Base-by-base conservation (phyloP, 2,113 vertebrate genomes). In the Centrocercus urophasianus region DNA sequence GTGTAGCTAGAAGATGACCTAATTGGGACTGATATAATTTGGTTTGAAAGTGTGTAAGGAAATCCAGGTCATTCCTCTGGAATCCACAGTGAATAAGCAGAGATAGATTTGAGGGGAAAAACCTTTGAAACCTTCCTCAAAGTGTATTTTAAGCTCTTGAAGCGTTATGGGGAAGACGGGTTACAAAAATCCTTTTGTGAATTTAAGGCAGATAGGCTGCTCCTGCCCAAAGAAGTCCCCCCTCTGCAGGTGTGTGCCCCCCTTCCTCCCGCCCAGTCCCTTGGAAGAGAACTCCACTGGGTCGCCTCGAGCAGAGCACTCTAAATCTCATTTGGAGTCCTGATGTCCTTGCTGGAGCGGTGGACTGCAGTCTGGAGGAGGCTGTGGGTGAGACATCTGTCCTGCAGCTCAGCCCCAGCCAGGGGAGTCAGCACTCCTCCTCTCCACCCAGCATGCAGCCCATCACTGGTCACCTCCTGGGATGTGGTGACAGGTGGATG, bases 11-110 rank as follows among this genome's bases (percentile, higher is more conserved):
- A 77, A 96, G 77, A 85, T 59, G 91, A 96, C 90, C 97, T 97
- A 96, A 98, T 97, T 97, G 96, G 95, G 93, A 89, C 96, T 69
- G 89, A 96, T 97, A 97, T 86, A 96, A 96, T 97, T 97, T 97
- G 86, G 89, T 94, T 97, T 97, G 87, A 96, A 93, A 93, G 79
- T 90, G 92, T 97, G 98, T 89, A 93, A 96, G 97, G 94, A 98
- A 97, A 97, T 97, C 96, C 97, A 96, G 96, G 97, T 96, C 96
- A 97, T 96, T 93, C 89, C 93, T 97, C 96, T 97, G 95, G 97
- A 96, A 97, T 95, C 95, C 67, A 93, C 79, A 21, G 96, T 95
- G 94, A 97, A 97, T 82, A 96, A 94, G 75, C 3, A 6, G 64
- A 93, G 95, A 95, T 59, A 81, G 89, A 88, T 85, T 88, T 95